Conservation (phyloP, 1,140 invertebrate genomes). For the Zaprionus lachaisei region DNA sequence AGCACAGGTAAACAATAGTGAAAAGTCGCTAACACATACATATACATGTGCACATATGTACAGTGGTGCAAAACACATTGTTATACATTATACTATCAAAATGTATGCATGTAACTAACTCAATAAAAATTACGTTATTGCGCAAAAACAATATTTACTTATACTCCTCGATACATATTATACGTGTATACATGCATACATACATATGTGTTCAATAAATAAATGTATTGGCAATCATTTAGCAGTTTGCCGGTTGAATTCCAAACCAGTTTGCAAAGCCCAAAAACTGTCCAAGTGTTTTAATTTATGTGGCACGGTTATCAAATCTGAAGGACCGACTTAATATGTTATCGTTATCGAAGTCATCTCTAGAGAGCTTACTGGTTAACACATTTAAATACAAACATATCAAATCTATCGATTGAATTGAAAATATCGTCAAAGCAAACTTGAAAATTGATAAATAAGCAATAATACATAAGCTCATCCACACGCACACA, state of each 20-base stretch:
- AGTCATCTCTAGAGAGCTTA: not conserved
- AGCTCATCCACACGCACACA: too few relatives aligned
- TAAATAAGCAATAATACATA: not conserved
- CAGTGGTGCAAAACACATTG: too few relatives aligned
- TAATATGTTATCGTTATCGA: not conserved
- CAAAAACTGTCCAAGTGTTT: not conserved
- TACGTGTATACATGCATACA: too few relatives aligned
- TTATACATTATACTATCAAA: too few relatives aligned
- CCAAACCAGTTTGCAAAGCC: constrained; percentile 2
- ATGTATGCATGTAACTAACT: too few relatives aligned
- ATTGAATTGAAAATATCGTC: not conserved
- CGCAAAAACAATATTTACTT: too few relatives aligned
- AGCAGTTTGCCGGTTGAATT: constrained; percentile 6
- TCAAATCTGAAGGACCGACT: not conserved
- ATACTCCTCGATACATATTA: too few relatives aligned
- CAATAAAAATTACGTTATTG: too few relatives aligned
- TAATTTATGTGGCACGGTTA: too few relatives aligned
- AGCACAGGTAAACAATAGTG: not conserved
- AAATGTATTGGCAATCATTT: constrained; percentile 5
- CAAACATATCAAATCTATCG: not conserved
- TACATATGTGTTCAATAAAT: not conserved
- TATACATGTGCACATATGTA: too few relatives aligned
- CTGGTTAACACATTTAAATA: not conserved
- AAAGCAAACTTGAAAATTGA: not conserved
- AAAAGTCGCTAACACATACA: not conserved